phyloP scores from a whole-genome alignment of 2,888 invertebrate genomes.

The Trachelus stipa region DNA sequence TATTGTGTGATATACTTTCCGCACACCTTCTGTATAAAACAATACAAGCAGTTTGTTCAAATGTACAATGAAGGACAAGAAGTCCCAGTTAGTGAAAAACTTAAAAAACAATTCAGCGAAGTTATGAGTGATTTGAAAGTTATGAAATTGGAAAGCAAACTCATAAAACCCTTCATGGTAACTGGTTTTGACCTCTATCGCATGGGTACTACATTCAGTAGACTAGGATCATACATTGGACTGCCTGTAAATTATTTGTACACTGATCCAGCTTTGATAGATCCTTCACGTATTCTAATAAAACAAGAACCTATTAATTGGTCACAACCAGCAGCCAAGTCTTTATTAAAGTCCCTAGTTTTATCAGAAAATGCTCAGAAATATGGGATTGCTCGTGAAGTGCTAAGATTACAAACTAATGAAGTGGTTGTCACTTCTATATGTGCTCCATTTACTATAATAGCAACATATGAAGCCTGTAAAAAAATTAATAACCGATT shows the following conservation, averaged over 20 bases:
- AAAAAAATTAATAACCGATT: conserved; percentile 69
- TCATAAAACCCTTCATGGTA: conserved; percentile 76
- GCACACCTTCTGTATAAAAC: neutral
- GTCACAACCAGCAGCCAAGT: conserved; percentile 73
- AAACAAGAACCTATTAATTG: conserved; percentile 75
- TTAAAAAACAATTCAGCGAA: conserved; percentile 69
- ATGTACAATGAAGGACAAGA: conserved; percentile 71
- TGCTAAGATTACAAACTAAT: conserved; percentile 73
- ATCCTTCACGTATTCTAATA: conserved; percentile 72
- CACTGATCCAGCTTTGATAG: conserved; percentile 69
- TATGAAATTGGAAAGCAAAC: conserved; percentile 66
- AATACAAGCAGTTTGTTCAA: conserved; percentile 8
- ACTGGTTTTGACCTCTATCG: conserved; percentile 80
- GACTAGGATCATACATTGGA: conserved; percentile 77
- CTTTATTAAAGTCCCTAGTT: conserved; percentile 75
- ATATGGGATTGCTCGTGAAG: conserved; percentile 83
- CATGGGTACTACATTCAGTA: conserved; percentile 71
- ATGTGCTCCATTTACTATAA: conserved; percentile 68
- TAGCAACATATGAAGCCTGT: conserved; percentile 70
- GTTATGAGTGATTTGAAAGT: conserved; percentile 74
- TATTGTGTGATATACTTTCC: neutral
- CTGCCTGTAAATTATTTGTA: conserved; percentile 80
- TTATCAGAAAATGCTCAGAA: conserved; percentile 83
- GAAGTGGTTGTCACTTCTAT: conserved; percentile 72
- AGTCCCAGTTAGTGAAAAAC: conserved; percentile 69